Evolutionary conservation across 2,888 invertebrate species (phyloP).

Genomic region (Euspilapteryx auroguttella): DNA sequence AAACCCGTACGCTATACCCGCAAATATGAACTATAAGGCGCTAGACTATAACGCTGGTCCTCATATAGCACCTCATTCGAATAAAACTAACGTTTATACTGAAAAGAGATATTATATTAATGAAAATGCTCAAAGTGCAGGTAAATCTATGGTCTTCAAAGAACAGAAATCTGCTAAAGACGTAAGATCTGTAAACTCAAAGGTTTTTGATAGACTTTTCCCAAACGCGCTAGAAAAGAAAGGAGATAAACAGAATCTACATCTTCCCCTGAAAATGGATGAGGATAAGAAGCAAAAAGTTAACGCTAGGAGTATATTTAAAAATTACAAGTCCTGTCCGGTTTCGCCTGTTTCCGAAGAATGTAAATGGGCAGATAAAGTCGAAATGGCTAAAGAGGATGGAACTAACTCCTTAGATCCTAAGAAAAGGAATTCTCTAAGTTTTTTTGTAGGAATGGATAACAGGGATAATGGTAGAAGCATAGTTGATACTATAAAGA

Average conservation of each 20-base stretch:
- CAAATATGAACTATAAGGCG: constrained; percentile 48
- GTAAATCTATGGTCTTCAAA: constrained; percentile 31
- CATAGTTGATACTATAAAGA: constrained; percentile 64
- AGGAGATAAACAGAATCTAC: constrained; percentile 35
- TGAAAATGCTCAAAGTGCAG: constrained; percentile 21
- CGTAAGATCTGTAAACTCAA: constrained; percentile 26
- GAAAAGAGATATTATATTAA: constrained; percentile 20
- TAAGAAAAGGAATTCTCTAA: constrained; percentile 63
- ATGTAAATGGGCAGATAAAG: constrained; percentile 64
- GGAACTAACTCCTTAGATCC: constrained; percentile 43
- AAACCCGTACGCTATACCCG: constrained; percentile 56
- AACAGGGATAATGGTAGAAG: constrained; percentile 51
- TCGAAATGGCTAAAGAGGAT: constrained; percentile 19
- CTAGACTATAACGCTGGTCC: constrained; percentile 33
- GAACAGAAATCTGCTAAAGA: constrained; percentile 29
- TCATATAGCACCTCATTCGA: constrained; percentile 48
- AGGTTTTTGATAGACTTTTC: constrained; percentile 46
- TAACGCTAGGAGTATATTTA: constrained; percentile 57
- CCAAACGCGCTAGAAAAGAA: constrained; percentile 20
- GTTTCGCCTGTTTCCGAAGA: constrained; percentile 84
- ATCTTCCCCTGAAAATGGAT: constrained; percentile 35
- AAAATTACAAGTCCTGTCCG: constrained; percentile 76
- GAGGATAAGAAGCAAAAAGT: constrained; percentile 26
- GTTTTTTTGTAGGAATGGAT: constrained; percentile 68
- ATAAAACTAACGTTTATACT: constrained; percentile 14